Base-by-base conservation (phyloP, 2,888 invertebrate genomes). In the Andrena praecox region DNA sequence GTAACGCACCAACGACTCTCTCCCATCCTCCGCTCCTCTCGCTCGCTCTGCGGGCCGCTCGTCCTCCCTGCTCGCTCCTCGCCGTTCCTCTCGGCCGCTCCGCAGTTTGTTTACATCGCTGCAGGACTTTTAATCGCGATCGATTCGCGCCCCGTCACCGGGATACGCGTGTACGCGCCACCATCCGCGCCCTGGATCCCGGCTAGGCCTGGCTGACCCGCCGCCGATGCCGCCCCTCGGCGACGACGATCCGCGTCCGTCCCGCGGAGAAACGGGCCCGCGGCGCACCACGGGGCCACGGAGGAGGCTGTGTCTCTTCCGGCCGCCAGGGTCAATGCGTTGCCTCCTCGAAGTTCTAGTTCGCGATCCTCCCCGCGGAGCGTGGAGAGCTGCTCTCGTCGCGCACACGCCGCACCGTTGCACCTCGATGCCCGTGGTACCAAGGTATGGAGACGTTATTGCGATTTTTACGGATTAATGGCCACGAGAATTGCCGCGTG, bases 91-190 rank as follows among this genome's bases (percentile, higher is more conserved):
- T 80, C 80, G 81, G 77, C 81, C 80, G 82, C 85, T 86, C 82
- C 87, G 88, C 88, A 88, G 92, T 92, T 92, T 92, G 92, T 92
- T 92, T 92, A 92, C 92, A 92, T 92, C 92, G 91, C 85, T 88
- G 89, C 91, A 82, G 87, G 89, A 90, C 90, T 92, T 90, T 92
- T 90, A 91, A 92, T 91, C 91, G 91, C 87, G 84, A 89, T 90
- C 91, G 90, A 91, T 91, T 90, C 86, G 60, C 72, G 73, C 77
- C 78, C 66, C 50, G 83, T 73, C 70, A 68, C 12, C 16, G 73
- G 35, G 52, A 70, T 62, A 67, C 82, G 77, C 72, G 64, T 5
- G 20, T 29, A 24, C 42, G 50, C 20, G 42, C 31, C 31, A 10
- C 10, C 10, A 3, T n/a, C 33, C 16, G 33, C 33, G 7, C 3